Percentiles rank a stretch among this genome's conserved stretches.
Evolutionary conservation across 1,140 invertebrate species (phyloP).

Genomic region (Drosophila asahinai): DNA sequence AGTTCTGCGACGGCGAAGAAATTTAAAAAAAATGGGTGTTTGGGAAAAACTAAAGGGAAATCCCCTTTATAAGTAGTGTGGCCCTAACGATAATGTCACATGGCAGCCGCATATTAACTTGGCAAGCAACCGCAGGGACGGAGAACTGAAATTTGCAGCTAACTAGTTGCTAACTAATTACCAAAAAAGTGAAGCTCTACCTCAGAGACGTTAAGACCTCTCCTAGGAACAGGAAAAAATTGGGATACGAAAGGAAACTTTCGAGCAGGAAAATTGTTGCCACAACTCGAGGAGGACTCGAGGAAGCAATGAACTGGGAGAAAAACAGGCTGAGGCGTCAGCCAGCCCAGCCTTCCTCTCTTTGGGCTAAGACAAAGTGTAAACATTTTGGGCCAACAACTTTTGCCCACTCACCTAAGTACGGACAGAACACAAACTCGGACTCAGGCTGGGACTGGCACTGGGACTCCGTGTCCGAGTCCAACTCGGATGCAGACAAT

Average conservation of each 20-base stretch:
- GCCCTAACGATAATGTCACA: conserved; percentile 63
- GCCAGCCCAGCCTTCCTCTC: background rate
- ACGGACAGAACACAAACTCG: background rate
- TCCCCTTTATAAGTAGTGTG: conserved; percentile 10
- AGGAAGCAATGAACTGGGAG: conserved; percentile 45
- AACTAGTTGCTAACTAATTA: conserved; percentile 72
- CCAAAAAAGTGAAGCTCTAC: conserved; percentile 39
- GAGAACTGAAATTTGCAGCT: conserved; percentile 56
- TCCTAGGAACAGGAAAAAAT: background rate
- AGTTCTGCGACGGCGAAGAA: background rate
- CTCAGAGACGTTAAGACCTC: conserved; percentile 15
- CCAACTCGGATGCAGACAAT: conserved; percentile 42
- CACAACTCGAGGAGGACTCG: conserved; percentile 13
- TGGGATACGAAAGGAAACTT: conserved; percentile 29
- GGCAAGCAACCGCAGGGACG: conserved; percentile 27
- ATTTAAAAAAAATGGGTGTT: background rate
- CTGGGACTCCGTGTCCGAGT: background rate
- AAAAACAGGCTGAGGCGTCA: conserved; percentile 16
- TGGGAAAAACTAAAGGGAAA: background rate
- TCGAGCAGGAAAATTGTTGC: conserved; percentile 35
- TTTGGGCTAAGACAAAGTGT: conserved; percentile 50
- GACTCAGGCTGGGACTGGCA: background rate
- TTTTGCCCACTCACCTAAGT: conserved; percentile 62
- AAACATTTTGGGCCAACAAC: conserved; percentile 67
- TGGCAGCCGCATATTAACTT: conserved; percentile 71